phyloP scores from a whole-genome alignment of 2,888 invertebrate genomes.

The Coelopa pilipes region DNA sequence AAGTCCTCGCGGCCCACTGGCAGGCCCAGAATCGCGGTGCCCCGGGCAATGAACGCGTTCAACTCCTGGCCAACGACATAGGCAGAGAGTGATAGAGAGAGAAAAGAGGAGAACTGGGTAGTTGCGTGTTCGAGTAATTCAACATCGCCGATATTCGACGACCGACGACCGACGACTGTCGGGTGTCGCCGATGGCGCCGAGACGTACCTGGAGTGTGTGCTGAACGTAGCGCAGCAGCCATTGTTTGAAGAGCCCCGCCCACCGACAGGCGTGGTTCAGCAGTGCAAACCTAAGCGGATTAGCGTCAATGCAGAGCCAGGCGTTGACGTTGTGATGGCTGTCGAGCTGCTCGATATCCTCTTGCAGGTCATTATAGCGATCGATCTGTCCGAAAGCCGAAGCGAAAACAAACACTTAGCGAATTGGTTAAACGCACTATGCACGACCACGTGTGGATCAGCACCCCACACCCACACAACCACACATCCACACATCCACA shows the following conservation, averaged over 20 bases:
- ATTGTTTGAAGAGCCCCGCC: slow-evolving; percentile 87
- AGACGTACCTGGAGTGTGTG: slow-evolving; percentile 70
- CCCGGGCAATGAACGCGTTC: slow-evolving; percentile 80
- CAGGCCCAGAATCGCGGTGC: slow-evolving; percentile 77
- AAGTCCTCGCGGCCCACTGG: slow-evolving; percentile 85
- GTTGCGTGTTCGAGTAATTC: background rate
- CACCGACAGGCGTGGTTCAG: slow-evolving; percentile 89
- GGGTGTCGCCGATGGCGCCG: no score
- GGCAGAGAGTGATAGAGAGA: background rate
- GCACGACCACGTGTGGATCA: background rate
- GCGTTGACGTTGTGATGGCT: slow-evolving; percentile 75
- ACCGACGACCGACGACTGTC: no score
- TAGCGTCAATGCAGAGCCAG: slow-evolving; percentile 84
- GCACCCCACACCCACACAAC: background rate
- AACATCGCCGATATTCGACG: background rate
- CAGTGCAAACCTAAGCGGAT: slow-evolving; percentile 83
- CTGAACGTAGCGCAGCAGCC: slow-evolving; percentile 84
- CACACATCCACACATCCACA: background rate
- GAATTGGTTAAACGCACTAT: background rate
- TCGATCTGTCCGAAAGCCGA: slow-evolving; percentile 55
- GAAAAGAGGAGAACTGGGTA: background rate
- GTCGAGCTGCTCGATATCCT: slow-evolving; percentile 57
- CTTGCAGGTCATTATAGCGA: slow-evolving; percentile 60
- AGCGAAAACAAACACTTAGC: no score
- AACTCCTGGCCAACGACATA: slow-evolving; percentile 70